Base-by-base conservation (phyloP, 2,113 vertebrate genomes). In the Myotis davidii region DNA sequence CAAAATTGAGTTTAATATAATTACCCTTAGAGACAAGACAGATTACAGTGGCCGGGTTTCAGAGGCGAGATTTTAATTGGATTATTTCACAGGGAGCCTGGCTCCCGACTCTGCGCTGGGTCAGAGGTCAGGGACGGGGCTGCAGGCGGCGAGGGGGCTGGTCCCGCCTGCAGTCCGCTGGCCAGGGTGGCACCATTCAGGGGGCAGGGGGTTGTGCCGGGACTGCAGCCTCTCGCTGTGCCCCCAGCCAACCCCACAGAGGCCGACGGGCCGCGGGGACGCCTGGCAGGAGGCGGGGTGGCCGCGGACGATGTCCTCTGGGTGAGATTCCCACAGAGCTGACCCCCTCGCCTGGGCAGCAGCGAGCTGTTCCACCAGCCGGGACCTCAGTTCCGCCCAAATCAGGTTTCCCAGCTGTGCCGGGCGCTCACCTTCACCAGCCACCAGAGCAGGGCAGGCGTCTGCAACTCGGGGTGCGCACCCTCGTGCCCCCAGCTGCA, bases 1-100 rank as follows among this genome's bases (percentile, higher is more conserved):
- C 96, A 96, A 98, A 97, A 97, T 98, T 95, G 52, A 97, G 97
- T 97, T 97, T 97, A 98, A 98, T 97, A 95, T 97, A 98, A 98
- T 98, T 97, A 97, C 92, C 90, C 94, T 97, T 93, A 96, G 97
- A 96, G 96, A 96, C 92, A 96, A 97, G 96, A 97, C 92, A 74
- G 96, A 96, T 97, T 45, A 97, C 94, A 95, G 93, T 95, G 69
- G 78, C 93, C 56, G 4, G 52, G 90, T 85, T 87, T 92, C 96
- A 88, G 95, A 95, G 96, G 94, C 85, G 85, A 96, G 74, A 87
- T 90, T 94, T 88, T 97, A 97, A 97, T 96, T 93, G 93, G 52
- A 89, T 96, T 95, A 96, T 97, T 95, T 89, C 90, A 97, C 90
- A 94, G 23, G 29, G 14, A 93, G 90, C 29, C 92, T 20, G 21